Conservation (phyloP, 1,140 invertebrate species). For the Matsumurasca onukii region DNA sequence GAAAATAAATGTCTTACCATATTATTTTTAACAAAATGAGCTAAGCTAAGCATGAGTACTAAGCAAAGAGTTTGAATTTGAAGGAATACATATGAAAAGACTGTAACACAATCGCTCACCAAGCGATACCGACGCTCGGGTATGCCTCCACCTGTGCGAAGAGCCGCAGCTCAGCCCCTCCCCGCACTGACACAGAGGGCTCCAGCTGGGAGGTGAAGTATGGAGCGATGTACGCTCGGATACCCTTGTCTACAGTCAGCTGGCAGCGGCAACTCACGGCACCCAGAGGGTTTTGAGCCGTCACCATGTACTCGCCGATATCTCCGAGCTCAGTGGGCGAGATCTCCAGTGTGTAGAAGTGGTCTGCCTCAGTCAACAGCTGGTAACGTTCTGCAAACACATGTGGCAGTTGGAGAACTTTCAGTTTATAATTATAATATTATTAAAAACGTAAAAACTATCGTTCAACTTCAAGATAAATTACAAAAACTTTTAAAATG, state of each 20-base stretch:
- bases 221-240: constrained; percentile 75
- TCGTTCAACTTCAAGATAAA: no score
- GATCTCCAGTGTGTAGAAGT: constrained; percentile 85
- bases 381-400: constrained; percentile 51
- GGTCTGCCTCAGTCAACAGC: constrained; percentile 64
- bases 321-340: constrained; percentile 72
- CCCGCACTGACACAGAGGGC: constrained; percentile 53
- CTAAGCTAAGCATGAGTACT: no score
- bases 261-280: constrained; percentile 78
- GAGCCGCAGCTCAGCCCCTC: constrained; percentile 66
- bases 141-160: constrained; percentile 76
- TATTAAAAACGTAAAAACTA: no score
- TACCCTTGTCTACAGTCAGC: constrained; percentile 82
- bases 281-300: constrained; percentile 79
- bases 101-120: constrained; percentile 59
- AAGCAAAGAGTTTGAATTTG: no score
- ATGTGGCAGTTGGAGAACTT: no score
- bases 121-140: constrained; percentile 75
- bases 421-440: no score
- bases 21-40: no score
- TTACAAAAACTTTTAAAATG: no score
- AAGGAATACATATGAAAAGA: no score
- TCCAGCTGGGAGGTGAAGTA: constrained; percentile 71
- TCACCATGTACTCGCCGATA: constrained; percentile 77
- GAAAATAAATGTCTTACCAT: no score